Evolutionary conservation across 2,113 vertebrate species (phyloP).

Genomic region (Aphelocoma coerulescens): DNA sequence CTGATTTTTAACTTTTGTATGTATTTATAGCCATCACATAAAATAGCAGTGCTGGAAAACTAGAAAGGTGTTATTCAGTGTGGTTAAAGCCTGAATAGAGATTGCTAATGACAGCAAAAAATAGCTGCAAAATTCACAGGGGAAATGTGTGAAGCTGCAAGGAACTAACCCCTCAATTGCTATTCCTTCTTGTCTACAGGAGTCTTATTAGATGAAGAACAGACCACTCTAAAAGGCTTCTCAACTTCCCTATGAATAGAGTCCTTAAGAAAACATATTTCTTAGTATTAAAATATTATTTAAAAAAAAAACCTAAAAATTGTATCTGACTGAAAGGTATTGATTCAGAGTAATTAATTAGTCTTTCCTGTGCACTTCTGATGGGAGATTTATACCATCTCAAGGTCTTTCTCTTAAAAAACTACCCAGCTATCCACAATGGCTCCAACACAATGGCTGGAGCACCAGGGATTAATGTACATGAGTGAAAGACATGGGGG

Average conservation of each 20-base stretch:
- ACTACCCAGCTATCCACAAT: neutral
- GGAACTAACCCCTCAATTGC: neutral
- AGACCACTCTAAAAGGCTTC: neutral
- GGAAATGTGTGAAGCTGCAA: neutral
- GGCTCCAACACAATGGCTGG: neutral
- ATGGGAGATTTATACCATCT: neutral
- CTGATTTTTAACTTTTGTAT: neutral
- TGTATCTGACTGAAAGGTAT: neutral
- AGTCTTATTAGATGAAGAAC: neutral
- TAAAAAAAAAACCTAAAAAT: neutral
- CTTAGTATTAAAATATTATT: neutral
- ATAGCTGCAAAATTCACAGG: neutral
- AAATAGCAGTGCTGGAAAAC: neutral
- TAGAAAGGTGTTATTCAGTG: neutral
- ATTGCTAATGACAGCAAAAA: neutral
- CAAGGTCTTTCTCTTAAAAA: neutral
- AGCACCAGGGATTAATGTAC: neutral
- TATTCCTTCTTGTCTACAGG: neutral
- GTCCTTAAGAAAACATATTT: neutral
- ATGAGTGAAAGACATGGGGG: neutral
- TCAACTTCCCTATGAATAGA: neutral
- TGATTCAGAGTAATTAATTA: neutral
- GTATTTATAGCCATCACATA: neutral
- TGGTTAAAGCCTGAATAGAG: neutral
- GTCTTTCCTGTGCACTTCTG: neutral